Conservation (phyloP, 2,797 vertebrate genomes). For the Emys orbicularis region DNA sequence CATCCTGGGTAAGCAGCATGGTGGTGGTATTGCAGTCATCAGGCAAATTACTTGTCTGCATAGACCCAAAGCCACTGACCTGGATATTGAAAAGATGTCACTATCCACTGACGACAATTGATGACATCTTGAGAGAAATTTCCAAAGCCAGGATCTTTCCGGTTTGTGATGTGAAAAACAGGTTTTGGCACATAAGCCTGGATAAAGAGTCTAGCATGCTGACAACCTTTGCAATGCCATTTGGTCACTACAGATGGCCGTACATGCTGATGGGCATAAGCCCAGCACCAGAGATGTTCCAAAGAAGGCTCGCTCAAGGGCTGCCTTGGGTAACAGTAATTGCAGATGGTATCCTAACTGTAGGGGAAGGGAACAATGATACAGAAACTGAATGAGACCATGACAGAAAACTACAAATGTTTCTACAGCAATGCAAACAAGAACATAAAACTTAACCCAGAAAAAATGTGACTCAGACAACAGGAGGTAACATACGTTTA, state of each 20-base stretch:
- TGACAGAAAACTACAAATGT: too few species aligned
- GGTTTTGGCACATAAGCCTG: neutral
- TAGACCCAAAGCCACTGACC: neutral
- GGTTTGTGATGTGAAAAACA: neutral
- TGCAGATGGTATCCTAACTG: neutral
- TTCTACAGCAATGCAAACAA: too few species aligned
- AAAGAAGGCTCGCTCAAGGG: neutral
- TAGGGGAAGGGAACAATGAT: neutral
- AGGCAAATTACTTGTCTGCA: neutral
- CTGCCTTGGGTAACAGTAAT: neutral
- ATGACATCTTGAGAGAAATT: too few species aligned
- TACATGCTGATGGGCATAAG: neutral
- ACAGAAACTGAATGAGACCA: too few species aligned
- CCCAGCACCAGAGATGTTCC: neutral
- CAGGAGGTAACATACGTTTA: too few species aligned
- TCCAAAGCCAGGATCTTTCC: neutral
- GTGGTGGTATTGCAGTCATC: neutral
- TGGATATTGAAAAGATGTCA: neutral
- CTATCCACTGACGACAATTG: neutral
- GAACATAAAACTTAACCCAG: too few species aligned
- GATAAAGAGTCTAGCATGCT: neutral
- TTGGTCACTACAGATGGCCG: neutral
- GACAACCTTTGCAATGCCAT: neutral
- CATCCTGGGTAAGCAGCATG: neutral
- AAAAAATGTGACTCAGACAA: too few species aligned